Evolutionary conservation across 2,888 invertebrate genomes (phyloP), one percentile per base, ranked within the genome.

Genomic region (Fragum whitleyi): DNA sequence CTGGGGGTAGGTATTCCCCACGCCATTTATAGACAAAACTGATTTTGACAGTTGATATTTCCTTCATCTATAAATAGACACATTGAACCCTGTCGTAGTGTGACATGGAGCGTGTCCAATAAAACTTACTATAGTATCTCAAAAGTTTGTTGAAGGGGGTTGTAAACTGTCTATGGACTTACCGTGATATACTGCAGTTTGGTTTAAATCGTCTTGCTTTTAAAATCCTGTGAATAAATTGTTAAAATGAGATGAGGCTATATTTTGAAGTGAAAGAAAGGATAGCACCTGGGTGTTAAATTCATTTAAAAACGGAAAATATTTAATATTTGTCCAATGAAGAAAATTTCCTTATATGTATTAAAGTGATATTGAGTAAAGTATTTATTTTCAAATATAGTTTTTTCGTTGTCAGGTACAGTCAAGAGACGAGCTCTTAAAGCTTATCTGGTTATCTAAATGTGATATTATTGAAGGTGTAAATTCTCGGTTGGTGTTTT

Each of bases 31-130:
- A 69, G 53, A 57, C 28, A 57, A 26, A 57, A 47, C 39, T 42
- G 2, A 32, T 42, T 42, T 42, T 23, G 39, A 39, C 65, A 65
- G 65, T 47, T 47, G 47, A 26, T 32, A 42, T 65, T 65, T 65
- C 65, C 65, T 65, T 5, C 14, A 26, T 7, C 42, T 65, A 65
- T 65, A 42, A 21, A 65, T 65, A 65, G 65, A 47, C 36, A 42
- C n/a, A 42, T 62, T 21, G 28, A 62, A 57, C 26, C 57, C 28
- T 65, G 42, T 65, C 28, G n/a, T n/a, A 26, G 26, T 14, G 26
- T 51, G 19, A 47, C 69, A 53, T 69, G 53, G 32, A 69, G 29
- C 69, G 47, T 69, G 29, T 69, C 69, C 69, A 69, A 69, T 65
- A 65, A 65, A 39, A 21, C 65, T 42, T 65, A 65, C 26, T 32